Evolutionary conservation across 2,797 vertebrate genomes (phyloP).

Genomic region (Halcyon leucocephala): DNA sequence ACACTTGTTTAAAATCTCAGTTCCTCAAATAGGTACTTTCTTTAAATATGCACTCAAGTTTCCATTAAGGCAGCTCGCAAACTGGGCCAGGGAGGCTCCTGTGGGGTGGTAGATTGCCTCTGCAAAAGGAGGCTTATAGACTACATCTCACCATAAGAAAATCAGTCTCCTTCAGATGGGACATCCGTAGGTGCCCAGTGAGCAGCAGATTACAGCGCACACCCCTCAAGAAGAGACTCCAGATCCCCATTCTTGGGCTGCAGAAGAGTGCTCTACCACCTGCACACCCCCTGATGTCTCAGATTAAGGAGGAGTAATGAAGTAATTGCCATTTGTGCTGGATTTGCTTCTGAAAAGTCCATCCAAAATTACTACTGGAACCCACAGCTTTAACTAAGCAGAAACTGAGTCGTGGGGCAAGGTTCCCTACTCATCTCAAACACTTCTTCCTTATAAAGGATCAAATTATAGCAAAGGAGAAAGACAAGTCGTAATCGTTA

Average conservation of each 20-base stretch:
- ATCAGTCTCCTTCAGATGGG: not conserved
- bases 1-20: not conserved
- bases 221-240: rapidly evolving
- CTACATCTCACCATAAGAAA: not conserved
- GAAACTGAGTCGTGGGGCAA: not conserved
- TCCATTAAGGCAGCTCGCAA: not conserved
- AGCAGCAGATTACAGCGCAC: rapidly evolving
- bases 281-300: not conserved
- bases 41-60: not conserved
- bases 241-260: not conserved
- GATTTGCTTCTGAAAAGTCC: not conserved
- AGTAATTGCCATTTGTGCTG: not conserved
- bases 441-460: not conserved
- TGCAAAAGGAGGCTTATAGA: not conserved
- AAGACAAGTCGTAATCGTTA: not conserved
- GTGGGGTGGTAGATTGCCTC: not conserved
- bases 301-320: not conserved
- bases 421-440: not conserved
- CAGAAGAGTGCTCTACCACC: not conserved
- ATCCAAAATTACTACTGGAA: not conserved
- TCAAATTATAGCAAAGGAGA: not conserved
- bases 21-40: not conserved
- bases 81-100: not conserved
- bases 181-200: rapidly evolving
- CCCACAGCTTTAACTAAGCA: not conserved